Percentiles rank a stretch among this genome's conserved stretches.
phyloP scores from a whole-genome alignment of 2,888 invertebrate species.

The Esperia sulphurella region DNA sequence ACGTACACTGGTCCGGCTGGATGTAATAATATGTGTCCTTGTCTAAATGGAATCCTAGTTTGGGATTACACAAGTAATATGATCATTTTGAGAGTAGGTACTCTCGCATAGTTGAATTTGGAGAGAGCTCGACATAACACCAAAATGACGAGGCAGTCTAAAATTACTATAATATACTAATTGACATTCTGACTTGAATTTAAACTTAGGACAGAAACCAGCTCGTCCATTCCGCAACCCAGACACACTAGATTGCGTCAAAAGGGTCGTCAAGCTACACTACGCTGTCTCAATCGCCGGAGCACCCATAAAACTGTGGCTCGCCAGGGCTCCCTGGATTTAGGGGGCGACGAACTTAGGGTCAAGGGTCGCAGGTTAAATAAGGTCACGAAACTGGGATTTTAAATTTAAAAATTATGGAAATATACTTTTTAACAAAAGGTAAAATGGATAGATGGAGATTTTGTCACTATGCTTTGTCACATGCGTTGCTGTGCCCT shows the following conservation, averaged over 20 bases:
- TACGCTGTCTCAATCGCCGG: not conserved
- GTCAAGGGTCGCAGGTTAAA: slow-evolving; percentile 5
- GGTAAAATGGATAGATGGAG: too few relatives aligned
- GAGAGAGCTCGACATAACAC: too few relatives aligned
- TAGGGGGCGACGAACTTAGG: slow-evolving; percentile 11
- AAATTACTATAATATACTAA: too few relatives aligned
- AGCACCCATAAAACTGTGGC: slow-evolving; percentile 2
- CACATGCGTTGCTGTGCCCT: too few relatives aligned
- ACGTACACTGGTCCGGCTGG: too few relatives aligned
- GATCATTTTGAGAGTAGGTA: too few relatives aligned
- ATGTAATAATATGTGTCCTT: too few relatives aligned
- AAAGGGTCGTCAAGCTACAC: not conserved
- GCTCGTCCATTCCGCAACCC: not conserved
- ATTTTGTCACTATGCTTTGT: too few relatives aligned
- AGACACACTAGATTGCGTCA: not conserved
- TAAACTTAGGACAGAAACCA: not conserved
- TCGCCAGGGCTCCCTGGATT: slow-evolving; percentile 9
- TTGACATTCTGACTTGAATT: not conserved
- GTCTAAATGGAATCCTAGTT: too few relatives aligned
- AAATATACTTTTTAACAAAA: not conserved
- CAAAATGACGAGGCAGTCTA: too few relatives aligned
- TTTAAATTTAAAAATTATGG: not conserved
- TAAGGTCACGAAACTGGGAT: not conserved
- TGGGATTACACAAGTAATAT: too few relatives aligned
- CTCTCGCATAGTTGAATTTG: too few relatives aligned